Percentiles rank a stretch among this genome's conserved stretches.
phyloP scores from a whole-genome alignment of 2,888 invertebrate species.

The Stenoptilia bipunctidactyla region DNA sequence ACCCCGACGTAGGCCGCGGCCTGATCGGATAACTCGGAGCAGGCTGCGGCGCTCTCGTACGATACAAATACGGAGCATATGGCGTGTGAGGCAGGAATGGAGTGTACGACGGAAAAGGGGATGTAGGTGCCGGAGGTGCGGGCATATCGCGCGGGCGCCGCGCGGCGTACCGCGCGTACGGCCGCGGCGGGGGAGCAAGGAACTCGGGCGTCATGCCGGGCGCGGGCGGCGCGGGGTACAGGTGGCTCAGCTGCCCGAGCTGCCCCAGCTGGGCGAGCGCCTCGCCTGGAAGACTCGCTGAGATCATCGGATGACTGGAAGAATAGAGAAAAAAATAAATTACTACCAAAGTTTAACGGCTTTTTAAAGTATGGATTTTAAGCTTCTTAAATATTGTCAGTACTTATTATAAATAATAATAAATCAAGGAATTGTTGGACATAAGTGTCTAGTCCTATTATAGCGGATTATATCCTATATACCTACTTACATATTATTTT shows the following conservation, averaged over 20 bases:
- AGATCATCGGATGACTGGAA: slow-evolving; percentile 64
- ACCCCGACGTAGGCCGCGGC: slow-evolving; percentile 51
- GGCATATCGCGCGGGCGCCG: slow-evolving; percentile 44
- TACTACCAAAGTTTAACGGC: too few species aligned
- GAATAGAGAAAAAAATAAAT: too few species aligned
- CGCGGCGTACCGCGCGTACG: slow-evolving; percentile 65
- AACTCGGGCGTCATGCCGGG: slow-evolving; percentile 72
- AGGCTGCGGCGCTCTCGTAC: slow-evolving; percentile 46
- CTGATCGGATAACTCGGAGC: slow-evolving; percentile 40
- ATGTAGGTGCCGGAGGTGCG: slow-evolving; percentile 38
- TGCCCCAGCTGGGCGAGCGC: slow-evolving; percentile 70
- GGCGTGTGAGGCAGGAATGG: slow-evolving; percentile 57
- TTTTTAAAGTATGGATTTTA: too few species aligned
- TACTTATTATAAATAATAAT: too few species aligned
- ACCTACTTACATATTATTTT: too few species aligned
- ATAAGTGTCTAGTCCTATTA: too few species aligned
- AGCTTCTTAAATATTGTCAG: too few species aligned
- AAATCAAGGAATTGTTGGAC: too few species aligned
- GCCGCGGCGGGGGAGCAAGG: slow-evolving; percentile 76
- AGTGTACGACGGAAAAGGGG: slow-evolving; percentile 43
- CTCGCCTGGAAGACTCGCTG: slow-evolving; percentile 76
- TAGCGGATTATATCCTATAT: too few species aligned
- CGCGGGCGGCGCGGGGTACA: slow-evolving; percentile 71
- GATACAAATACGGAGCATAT: slow-evolving; percentile 55
- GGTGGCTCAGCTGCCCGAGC: slow-evolving; percentile 71